phyloP scores from a whole-genome alignment of 2,113 vertebrate genomes.

The Pholis gunnellus region DNA sequence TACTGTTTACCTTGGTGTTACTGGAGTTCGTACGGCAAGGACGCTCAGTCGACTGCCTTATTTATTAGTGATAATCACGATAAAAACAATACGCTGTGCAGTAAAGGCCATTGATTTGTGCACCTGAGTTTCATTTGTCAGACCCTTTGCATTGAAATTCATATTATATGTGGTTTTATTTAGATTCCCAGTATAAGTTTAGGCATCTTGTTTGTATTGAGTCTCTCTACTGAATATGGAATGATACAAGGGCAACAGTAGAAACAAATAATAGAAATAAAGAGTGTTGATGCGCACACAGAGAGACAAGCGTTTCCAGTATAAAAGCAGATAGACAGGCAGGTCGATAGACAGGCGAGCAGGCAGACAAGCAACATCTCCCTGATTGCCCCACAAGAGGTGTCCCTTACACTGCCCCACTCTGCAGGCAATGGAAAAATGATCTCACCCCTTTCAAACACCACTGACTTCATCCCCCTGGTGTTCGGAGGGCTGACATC shows the following conservation, averaged over 20 bases:
- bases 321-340: constrained; percentile 32
- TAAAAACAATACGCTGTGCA: too few species aligned
- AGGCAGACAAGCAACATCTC: constrained; percentile 58
- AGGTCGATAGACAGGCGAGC: constrained; percentile 23
- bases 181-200: background rate
- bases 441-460: constrained; percentile 81
- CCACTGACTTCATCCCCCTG: constrained; percentile 77
- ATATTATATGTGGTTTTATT: background rate
- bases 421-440: constrained; percentile 82
- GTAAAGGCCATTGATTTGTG: background rate
- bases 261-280: background rate
- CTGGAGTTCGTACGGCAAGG: too few species aligned
- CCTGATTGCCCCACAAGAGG: constrained; percentile 76
- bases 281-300: background rate
- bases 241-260: background rate
- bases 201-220: background rate
- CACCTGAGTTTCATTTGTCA: background rate
- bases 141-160: background rate
- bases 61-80: too few species aligned
- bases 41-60: too few species aligned
- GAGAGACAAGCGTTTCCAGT: background rate
- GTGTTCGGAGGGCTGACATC: constrained; percentile 71
- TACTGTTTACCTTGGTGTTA: too few species aligned
- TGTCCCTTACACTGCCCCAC: constrained; percentile 81
- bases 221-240: background rate